Percentiles rank a stretch among this genome's conserved stretches.
These are phyloP conservation scores for Drosophila sordidula DNA, from an alignment of 2,888 invertebrate genomes.

Conservation along the genomic window DNA sequence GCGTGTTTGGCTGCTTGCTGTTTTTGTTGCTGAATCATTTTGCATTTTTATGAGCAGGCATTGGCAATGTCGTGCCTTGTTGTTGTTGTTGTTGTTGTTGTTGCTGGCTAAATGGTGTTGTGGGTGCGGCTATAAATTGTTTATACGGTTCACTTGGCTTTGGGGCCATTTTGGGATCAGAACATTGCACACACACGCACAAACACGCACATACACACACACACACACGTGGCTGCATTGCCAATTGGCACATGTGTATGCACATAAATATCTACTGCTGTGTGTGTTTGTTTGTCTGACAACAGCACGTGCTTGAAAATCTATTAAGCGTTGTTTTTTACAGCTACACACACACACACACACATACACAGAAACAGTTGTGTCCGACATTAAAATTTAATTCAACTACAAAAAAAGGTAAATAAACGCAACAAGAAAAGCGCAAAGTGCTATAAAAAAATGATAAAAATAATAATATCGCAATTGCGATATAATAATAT, in stretches of 20 bases:
- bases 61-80: constrained; percentile 46
- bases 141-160: constrained; percentile 78
- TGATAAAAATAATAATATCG: neutral
- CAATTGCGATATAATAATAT: constrained; percentile 1
- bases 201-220: constrained; percentile 7
- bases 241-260: constrained; percentile 26
- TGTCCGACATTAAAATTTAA: constrained; percentile 26
- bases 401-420: constrained; percentile 2
- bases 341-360: constrained; percentile 11
- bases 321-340: constrained; percentile 67
- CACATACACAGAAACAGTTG: constrained; percentile 1
- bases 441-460: neutral
- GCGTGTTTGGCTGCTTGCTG: constrained; percentile 14
- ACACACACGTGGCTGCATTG: constrained; percentile 21
- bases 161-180: constrained; percentile 78
- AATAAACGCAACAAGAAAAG: constrained; percentile 2
- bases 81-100: constrained; percentile 29
- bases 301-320: constrained; percentile 70
- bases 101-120: constrained; percentile 55
- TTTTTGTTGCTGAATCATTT: constrained; percentile 58
- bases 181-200: constrained; percentile 20
- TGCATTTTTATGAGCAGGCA: constrained; percentile 71
- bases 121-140: constrained; percentile 72
- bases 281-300: constrained; percentile 31
- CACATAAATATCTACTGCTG: constrained; percentile 8